Base-by-base conservation (phyloP, 1,140 invertebrate genomes). In the Tenebrio molitor region DNA sequence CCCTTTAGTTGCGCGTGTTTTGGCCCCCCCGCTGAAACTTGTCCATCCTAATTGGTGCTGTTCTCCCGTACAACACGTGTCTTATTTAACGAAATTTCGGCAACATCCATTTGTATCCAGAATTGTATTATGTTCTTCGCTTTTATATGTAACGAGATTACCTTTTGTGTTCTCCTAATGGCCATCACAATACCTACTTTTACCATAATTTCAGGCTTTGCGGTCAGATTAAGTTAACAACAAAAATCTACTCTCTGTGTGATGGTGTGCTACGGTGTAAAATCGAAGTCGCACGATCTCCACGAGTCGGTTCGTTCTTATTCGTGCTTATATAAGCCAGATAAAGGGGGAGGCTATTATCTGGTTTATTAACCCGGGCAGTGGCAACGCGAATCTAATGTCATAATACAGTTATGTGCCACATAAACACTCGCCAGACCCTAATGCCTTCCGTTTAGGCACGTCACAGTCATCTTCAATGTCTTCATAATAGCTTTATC, bases 341-440 rank as follows among this genome's bases (percentile, higher is more conserved):
- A 41, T 67, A 67, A 68, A 66, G 69, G 65, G 69, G 67, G 65
- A 63, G 67, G 75, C 73, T 76, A 76, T 76, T 76, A 76, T 74
- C 75, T 71, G 72, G 67, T 76, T 76, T 76, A 76, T 76, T 76
- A 76, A 76, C 75, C 66, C 69, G 73, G 69, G 71, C 74, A 74
- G 63, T 76, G 74, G 62, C 62, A 72, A 66, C 72, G 75, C 69
- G 75, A 74, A 76, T 76, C 72, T 76, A 73, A 76, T 76, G 75
- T 76, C 69, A 76, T 76, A 76, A 76, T 76, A 74, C 66, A 76
- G 75, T 76, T 76, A 76, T 76, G 69, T 71, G 75, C 63, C 73
- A 74, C 64, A 74, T 74, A 74, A 74, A 74, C 69, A 74, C 36
- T 65, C 63, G 63, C 63, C 63, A 66, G 64, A 66, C 64, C 64